Percentiles rank a stretch among this genome's conserved stretches.
These are phyloP conservation scores for Azorinus chamasolen DNA, from an alignment of 2,888 invertebrate genomes.

Conservation along the genomic window DNA sequence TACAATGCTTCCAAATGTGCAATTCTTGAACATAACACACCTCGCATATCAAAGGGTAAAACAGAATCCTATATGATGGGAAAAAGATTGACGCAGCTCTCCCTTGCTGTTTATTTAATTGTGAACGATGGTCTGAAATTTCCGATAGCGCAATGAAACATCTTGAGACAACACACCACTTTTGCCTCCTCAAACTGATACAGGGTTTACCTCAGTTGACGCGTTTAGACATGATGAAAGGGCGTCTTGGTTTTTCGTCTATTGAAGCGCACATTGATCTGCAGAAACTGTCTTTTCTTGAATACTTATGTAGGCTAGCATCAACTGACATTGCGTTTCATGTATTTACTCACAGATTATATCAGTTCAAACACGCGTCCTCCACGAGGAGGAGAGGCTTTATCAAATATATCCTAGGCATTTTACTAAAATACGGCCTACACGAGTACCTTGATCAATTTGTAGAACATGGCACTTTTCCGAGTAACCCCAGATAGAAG, in stretches of 20 bases:
- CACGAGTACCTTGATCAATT: neutral
- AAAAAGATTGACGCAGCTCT: neutral
- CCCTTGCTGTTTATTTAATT: neutral
- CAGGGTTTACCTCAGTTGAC: neutral
- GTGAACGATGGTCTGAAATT: conserved; percentile 1
- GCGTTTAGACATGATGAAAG: neutral
- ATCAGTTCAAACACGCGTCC: neutral
- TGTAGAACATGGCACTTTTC: neutral
- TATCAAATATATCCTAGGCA: neutral
- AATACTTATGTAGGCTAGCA: neutral
- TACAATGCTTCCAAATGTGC: too few species aligned
- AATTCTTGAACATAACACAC: too few species aligned
- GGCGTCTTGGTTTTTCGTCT: neutral
- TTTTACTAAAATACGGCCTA: conserved; percentile 4
- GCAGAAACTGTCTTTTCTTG: conserved; percentile 16
- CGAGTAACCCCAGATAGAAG: neutral
- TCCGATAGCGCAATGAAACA: neutral
- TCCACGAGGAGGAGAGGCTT: neutral
- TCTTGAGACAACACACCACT: conserved; percentile 4
- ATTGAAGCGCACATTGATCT: conserved; percentile 2
- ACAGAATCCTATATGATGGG: too few species aligned
- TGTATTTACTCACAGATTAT: neutral
- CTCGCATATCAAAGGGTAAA: too few species aligned
- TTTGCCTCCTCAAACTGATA: conserved; percentile 2
- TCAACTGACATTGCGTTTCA: neutral